Evolutionary conservation across 2,888 invertebrate genomes (phyloP).

Genomic region (Stenchaetothrips biformis): DNA sequence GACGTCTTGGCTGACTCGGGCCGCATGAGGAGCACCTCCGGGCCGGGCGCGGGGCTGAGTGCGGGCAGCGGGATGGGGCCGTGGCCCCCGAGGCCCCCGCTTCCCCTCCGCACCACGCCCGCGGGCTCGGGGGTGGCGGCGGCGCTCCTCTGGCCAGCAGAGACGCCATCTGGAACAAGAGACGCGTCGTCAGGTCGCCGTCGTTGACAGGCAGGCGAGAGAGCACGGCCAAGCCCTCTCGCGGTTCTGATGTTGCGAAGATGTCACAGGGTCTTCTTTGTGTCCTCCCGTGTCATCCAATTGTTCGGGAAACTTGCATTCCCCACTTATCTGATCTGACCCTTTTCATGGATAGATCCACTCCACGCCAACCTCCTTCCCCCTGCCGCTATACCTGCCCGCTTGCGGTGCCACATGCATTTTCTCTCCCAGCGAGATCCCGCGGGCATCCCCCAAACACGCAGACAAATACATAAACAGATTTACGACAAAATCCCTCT

Average conservation of each 20-base stretch:
- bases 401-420: neutral
- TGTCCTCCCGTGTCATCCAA: neutral
- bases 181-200: too few relatives aligned
- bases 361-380: neutral
- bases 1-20: slow-evolving; percentile 12
- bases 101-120: neutral
- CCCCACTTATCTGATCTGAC: slow-evolving; percentile 13
- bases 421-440: neutral
- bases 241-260: too few relatives aligned
- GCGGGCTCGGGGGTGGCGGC: neutral
- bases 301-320: neutral
- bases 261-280: neutral
- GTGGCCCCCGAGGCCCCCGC: neutral
- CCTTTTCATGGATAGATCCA: neutral
- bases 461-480: neutral
- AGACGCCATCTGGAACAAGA: neutral
- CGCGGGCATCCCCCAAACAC: neutral
- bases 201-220: too few relatives aligned
- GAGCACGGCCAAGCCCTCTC: too few relatives aligned
- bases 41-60: neutral
- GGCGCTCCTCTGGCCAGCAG: neutral
- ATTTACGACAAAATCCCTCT: neutral
- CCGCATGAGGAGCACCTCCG: slow-evolving; percentile 5
- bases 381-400: neutral
- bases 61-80: neutral